Base-by-base conservation (phyloP, 2,888 invertebrate genomes). In the Lasioglossum calceatum region DNA sequence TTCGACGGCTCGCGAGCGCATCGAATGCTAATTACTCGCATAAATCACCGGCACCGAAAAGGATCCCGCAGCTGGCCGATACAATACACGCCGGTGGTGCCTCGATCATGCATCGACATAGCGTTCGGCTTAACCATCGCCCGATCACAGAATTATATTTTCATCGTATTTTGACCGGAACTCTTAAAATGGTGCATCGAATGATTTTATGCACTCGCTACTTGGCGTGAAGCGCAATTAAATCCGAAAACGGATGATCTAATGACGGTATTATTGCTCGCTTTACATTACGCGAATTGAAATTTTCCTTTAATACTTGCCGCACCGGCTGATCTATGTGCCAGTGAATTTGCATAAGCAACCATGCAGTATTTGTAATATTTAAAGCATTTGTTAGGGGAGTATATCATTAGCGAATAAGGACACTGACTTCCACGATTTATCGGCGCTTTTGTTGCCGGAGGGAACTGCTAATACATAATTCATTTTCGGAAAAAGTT, bases 251-350 rank as follows among this genome's bases (percentile, higher is more conserved):
- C 32, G 32, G 32, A 64, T 64, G 32, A 64, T 64, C 16, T 16
- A 16, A 64, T 64, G 64, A 64, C 32, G 64, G 2, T 32, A 32
- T 64, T 64, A 61, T 64, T 16, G n/a, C 16, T 64, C 27, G 64
- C 32, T 64, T 64, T 64, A 16, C 64, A 64, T 14, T 32, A 64
- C 32, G 64, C 64, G 64, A 64, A 64, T 64, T 64, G 64, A 64
- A 64, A 64, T 32, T 64, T 64, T 64, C 5, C 32, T 64, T 27
- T 4, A 19, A 32, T 64, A 64, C 32, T 64, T 16, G 64, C 64
- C 64, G 27, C 32, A 64, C 0, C 5, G 27, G 32, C 16, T 64
- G 64, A 32, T 64, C 64, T 64, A 64, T 16, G 32, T 7, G 16
- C 64, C 32, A 5, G 32, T 32, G 32, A 64, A 32, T 64, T 64